These are phyloP conservation scores for Phrixothrix hirtus DNA, from an alignment of 2,888 invertebrate genomes.

Conservation along the genomic window DNA sequence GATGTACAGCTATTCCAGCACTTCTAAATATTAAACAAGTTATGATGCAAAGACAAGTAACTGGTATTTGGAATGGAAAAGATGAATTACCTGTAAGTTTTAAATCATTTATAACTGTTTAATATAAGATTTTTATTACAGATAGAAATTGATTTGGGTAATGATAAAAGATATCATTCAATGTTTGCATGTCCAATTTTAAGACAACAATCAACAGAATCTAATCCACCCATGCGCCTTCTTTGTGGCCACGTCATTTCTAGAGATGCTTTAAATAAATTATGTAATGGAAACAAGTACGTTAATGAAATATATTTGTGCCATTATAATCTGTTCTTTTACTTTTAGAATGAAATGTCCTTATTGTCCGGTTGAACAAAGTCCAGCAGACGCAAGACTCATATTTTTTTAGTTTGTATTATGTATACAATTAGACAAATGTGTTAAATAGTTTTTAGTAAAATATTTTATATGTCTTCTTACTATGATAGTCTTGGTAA, in stretches of 20 bases:
- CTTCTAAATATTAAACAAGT: slow-evolving; percentile 91
- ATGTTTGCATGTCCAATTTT: slow-evolving; percentile 99
- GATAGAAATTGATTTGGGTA: slow-evolving; percentile 95
- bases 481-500: slow-evolving; percentile 24
- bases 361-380: slow-evolving; percentile 97
- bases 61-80: slow-evolving; percentile 91
- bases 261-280: slow-evolving; percentile 92
- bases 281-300: slow-evolving; percentile 91
- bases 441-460: slow-evolving; percentile 23
- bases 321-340: too few species aligned
- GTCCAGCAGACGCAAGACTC: slow-evolving; percentile 87
- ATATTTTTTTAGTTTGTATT: slow-evolving; percentile 76
- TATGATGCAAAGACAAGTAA: slow-evolving; percentile 86
- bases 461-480: slow-evolving; percentile 28
- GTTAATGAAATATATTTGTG: slow-evolving; percentile 43
- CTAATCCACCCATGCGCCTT: slow-evolving; percentile 96
- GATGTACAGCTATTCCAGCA: slow-evolving; percentile 91
- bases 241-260: slow-evolving; percentile 99
- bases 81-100: slow-evolving; percentile 90
- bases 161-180: slow-evolving; percentile 91
- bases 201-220: slow-evolving; percentile 92
- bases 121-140: slow-evolving; percentile 52
- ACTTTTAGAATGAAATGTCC: slow-evolving; percentile 93
- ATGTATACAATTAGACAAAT: slow-evolving; percentile 15
- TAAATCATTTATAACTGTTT: slow-evolving; percentile 2